Conservation (phyloP, 2,113 vertebrate species). For the Gopherus flavomarginatus region DNA sequence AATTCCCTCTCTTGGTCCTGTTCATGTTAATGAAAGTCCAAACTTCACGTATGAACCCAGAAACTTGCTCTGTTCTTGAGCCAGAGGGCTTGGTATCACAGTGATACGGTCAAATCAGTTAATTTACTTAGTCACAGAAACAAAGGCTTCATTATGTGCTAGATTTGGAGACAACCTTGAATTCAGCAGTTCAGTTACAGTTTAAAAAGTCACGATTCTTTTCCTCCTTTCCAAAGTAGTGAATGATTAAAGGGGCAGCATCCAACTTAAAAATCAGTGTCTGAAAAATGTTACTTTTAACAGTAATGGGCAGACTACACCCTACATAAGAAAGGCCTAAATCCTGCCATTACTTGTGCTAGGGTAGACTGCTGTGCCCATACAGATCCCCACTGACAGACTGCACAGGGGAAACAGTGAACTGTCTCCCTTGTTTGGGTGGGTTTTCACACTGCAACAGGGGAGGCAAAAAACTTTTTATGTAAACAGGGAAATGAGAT, state of each 20-base stretch:
- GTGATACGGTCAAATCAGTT: not conserved
- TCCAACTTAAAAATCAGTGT: not conserved
- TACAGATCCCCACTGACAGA: not conserved
- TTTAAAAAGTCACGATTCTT: not conserved
- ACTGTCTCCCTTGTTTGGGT: not conserved
- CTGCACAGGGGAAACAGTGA: too few relatives aligned
- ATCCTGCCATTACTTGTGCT: not conserved
- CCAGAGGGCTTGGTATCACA: not conserved
- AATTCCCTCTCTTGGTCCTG: not conserved
- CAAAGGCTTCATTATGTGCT: not conserved
- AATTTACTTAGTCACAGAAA: not conserved
- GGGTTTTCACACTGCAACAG: not conserved
- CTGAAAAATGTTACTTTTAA: not conserved
- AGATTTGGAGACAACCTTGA: not conserved
- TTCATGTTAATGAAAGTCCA: not conserved
- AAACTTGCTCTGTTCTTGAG: not conserved
- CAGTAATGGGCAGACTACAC: too few relatives aligned
- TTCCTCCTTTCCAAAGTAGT: not conserved
- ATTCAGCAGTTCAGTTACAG: not conserved
- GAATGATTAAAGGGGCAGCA: not conserved
- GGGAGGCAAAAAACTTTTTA: not conserved
- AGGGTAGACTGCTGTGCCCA: not conserved
- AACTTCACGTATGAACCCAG: not conserved
- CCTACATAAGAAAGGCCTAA: not conserved
- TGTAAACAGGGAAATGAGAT: not conserved